Conservation (phyloP, 1,140 invertebrate species). For the Agrilus planipennis region DNA sequence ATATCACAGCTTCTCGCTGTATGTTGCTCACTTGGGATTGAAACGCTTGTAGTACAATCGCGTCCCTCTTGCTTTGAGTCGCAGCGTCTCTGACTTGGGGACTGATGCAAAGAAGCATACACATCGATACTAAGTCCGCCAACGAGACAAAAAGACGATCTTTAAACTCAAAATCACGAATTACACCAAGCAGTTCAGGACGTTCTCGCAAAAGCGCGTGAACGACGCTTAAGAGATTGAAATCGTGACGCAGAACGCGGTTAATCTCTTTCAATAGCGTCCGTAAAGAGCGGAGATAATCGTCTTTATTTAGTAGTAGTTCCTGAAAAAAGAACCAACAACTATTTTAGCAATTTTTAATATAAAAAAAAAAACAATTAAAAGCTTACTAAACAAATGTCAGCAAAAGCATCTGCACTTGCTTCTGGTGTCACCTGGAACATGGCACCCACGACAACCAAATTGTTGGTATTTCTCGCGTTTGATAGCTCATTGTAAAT, state of each 20-base stretch:
- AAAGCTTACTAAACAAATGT: conserved; percentile 60
- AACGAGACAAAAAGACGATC: conserved; percentile 76
- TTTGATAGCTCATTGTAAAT: conserved; percentile 92
- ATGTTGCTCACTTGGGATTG: conserved; percentile 46
- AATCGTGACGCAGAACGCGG: conserved; percentile 65
- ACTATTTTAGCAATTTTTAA: background rate
- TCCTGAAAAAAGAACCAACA: conserved; percentile 50
- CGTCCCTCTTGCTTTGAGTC: conserved; percentile 42
- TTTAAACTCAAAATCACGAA: conserved; percentile 52
- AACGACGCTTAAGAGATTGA: conserved; percentile 60
- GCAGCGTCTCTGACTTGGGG: conserved; percentile 64
- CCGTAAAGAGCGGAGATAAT: conserved; percentile 76
- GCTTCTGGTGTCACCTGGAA: conserved; percentile 69
- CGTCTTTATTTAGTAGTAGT: conserved; percentile 75
- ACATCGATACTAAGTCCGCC: conserved; percentile 74
- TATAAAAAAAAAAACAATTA: too few species aligned
- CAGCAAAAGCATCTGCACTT: conserved; percentile 64
- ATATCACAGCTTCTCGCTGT: conserved; percentile 69
- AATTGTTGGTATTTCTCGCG: conserved; percentile 86
- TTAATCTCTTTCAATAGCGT: conserved; percentile 78
- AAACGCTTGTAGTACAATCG: conserved; percentile 31
- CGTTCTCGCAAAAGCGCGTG: conserved; percentile 55
- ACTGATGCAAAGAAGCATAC: conserved; percentile 69
- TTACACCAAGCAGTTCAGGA: conserved; percentile 38
- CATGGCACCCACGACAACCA: conserved; percentile 74